Evolutionary conservation across 2,888 invertebrate genomes (phyloP), one percentile per base, ranked within the genome.

Genomic region (Drosophila flavopinicola): DNA sequence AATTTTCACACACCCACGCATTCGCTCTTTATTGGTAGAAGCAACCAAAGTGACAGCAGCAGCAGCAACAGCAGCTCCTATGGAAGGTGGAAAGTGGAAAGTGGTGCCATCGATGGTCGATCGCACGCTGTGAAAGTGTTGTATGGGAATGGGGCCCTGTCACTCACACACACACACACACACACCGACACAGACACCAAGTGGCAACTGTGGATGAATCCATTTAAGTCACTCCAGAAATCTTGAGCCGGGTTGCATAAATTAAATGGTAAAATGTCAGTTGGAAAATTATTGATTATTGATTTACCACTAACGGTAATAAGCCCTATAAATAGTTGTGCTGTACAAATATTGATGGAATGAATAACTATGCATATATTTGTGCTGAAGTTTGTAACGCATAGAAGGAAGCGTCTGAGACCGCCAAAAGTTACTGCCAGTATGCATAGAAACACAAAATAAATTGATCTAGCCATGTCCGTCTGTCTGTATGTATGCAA

Each of bases 1-100:
- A 13, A 39, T 30, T n/a, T 29, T 37, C 30, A 51, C 48, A 58
- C 75, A 54, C 70, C 75, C 64, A 64, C 75, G 48, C 56, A 68
- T 60, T 66, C 71, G 51, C 65, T 48, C 75, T 84, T 89, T 89
- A 89, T 89, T 88, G 86, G 88, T 89, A 88, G 86, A n/a, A n/a
- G n/a, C n/a, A n/a, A n/a, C n/a, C n/a, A n/a, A n/a, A n/a, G n/a
- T n/a, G n/a, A n/a, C n/a, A n/a, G 72, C 78, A 77, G 87, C 89
- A 89, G 89, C 88, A 89, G 89, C 83, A 76, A 51, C 58, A 41
- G 27, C 48, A 68, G 35, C 59, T 3, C 2, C 20, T 3, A 20
- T n/a, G n/a, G n/a, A n/a, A 32, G 1, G n/a, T n/a, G n/a, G n/a
- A n/a, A n/a, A n/a, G n/a, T n/a, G n/a, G n/a, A n/a, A n/a, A n/a